Percentiles rank a stretch among this genome's conserved stretches.
These are phyloP conservation scores for Aromia moschata DNA, from an alignment of 2,888 invertebrate genomes.

Conservation along the genomic window DNA sequence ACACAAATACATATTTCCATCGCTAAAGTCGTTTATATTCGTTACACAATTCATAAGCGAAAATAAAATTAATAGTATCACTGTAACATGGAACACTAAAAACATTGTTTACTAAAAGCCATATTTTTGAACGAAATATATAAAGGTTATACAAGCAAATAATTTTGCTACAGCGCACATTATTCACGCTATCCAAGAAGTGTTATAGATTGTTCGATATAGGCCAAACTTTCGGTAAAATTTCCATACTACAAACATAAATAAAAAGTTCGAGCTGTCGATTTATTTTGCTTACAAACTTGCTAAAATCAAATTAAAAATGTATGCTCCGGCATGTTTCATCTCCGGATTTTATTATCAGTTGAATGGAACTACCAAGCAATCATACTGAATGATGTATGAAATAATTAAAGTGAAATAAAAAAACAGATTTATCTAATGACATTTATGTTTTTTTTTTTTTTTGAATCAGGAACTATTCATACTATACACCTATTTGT, in stretches of 20 bases:
- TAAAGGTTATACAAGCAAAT: not conserved
- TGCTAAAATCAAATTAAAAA: not conserved
- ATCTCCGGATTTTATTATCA: not conserved
- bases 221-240: constrained; percentile 1
- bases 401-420: too few species aligned
- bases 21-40: too few species aligned
- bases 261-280: not conserved
- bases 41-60: too few species aligned
- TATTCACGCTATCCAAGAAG: not conserved
- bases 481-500: not conserved
- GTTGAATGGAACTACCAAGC: not conserved
- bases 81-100: too few species aligned
- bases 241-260: constrained; percentile 7
- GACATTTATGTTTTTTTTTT: too few species aligned
- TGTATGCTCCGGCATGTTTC: not conserved
- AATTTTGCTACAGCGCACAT: not conserved
- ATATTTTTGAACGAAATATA: too few species aligned
- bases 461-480: too few species aligned
- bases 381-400: too few species aligned
- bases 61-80: too few species aligned
- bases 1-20: too few species aligned
- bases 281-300: not conserved
- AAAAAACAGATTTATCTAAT: too few species aligned
- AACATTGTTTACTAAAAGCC: too few species aligned
- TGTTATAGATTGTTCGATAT: constrained; percentile 7